These are phyloP conservation scores for Acanthis flammea DNA, from an alignment of 2,797 vertebrate species.

Conservation along the genomic window DNA sequence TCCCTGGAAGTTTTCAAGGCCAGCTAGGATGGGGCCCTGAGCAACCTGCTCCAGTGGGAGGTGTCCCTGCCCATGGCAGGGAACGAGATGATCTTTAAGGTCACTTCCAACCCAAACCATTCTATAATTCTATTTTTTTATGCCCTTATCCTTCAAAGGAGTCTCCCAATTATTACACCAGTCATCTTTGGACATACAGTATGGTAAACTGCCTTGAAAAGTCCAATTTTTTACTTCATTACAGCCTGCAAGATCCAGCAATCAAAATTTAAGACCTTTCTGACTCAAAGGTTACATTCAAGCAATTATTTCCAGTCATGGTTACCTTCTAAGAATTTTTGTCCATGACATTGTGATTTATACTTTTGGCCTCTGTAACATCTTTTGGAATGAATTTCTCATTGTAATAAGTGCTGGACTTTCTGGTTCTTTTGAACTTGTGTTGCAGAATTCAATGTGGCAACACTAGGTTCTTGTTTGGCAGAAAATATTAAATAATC, in stretches of 20 bases:
- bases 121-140: neutral
- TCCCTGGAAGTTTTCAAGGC: neutral
- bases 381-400: neutral
- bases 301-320: neutral
- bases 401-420: neutral
- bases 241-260: neutral
- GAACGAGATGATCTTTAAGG: neutral
- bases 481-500: neutral
- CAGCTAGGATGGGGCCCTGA: neutral
- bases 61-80: neutral
- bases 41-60: neutral
- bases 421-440: neutral
- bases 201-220: neutral
- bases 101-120: neutral
- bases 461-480: neutral
- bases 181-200: neutral
- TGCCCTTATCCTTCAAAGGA: neutral
- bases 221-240: neutral
- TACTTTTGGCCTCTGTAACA: neutral
- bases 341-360: neutral
- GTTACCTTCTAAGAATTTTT: neutral
- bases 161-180: neutral
- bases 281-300: neutral
- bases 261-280: neutral
- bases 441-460: neutral